A percentile compares a stretch with the other conserved stretches of the same genome.
Evolutionary conservation across 1,140 invertebrate species (phyloP).

Genomic region (Solenopsis fugax): DNA sequence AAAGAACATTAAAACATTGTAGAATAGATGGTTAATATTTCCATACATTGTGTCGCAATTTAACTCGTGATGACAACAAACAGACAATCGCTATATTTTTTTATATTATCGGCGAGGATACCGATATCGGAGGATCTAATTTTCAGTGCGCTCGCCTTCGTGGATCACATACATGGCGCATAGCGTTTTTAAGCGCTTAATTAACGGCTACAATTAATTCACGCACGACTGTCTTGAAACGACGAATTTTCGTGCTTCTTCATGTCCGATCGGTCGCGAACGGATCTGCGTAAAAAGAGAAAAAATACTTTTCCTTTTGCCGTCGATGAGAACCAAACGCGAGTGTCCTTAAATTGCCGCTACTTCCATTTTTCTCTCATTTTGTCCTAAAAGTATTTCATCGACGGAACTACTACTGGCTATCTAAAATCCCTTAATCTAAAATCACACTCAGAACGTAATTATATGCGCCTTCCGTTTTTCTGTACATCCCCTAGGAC

Average conservation of each 20-base stretch:
- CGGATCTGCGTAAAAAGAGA: slow-evolving; percentile 66
- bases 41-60: neutral
- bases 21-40: slow-evolving; percentile 5
- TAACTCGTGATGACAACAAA: neutral
- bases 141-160: neutral
- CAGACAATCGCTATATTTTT: neutral
- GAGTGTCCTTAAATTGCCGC: slow-evolving; percentile 43
- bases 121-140: neutral
- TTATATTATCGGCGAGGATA: neutral
- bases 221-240: neutral
- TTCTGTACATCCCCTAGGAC: neutral
- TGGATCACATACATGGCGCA: neutral
- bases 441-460: slow-evolving; percentile 85
- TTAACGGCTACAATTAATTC: slow-evolving; percentile 30
- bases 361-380: slow-evolving; percentile 26
- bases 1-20: neutral
- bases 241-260: neutral
- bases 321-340: slow-evolving; percentile 50
- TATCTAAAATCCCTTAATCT: slow-evolving; percentile 76
- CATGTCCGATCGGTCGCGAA: neutral
- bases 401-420: slow-evolving; percentile 61
- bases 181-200: slow-evolving; percentile 7
- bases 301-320: slow-evolving; percentile 48
- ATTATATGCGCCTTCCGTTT: slow-evolving; percentile 56
- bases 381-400: slow-evolving; percentile 47